A percentile compares a stretch with the other conserved stretches of the same genome.
Evolutionary conservation across 2,113 vertebrate genomes (phyloP).

Genomic region (Conger conger): DNA sequence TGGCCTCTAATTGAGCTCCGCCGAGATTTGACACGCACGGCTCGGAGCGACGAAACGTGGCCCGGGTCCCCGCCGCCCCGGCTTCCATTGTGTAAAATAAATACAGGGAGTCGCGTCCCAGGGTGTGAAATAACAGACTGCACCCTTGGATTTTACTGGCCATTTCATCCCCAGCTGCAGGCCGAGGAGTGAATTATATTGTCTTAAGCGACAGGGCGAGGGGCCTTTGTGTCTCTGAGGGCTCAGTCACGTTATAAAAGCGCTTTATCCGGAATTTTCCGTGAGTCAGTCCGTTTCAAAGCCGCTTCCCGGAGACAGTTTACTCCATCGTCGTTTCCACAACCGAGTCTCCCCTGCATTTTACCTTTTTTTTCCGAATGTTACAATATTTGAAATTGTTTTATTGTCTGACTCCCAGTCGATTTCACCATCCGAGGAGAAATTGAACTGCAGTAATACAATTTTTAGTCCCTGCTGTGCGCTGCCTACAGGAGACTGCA

Average conservation of each 20-base stretch:
- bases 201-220: conserved; percentile 47
- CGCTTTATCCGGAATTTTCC: conserved; percentile 30
- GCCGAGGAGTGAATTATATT: conserved; percentile 53
- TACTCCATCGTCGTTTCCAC: background rate
- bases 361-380: background rate
- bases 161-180: conserved; percentile 61
- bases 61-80: conserved; percentile 29
- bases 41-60: conserved; percentile 24
- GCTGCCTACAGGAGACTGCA: background rate
- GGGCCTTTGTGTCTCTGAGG: conserved; percentile 18
- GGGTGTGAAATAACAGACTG: conserved; percentile 60
- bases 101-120: conserved; percentile 54
- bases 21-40: conserved; percentile 47
- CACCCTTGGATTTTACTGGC: conserved; percentile 53
- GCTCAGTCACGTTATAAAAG: conserved; percentile 19
- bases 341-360: background rate
- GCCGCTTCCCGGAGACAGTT: background rate
- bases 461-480: background rate
- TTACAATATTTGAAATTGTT: background rate
- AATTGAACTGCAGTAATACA: background rate
- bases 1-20: conserved; percentile 55
- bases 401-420: background rate
- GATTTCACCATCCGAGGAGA: background rate
- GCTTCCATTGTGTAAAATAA: conserved; percentile 59
- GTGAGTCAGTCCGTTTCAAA: background rate